Evolutionary conservation across 2,797 vertebrate species (phyloP).

Genomic region (Glossophaga mutica): DNA sequence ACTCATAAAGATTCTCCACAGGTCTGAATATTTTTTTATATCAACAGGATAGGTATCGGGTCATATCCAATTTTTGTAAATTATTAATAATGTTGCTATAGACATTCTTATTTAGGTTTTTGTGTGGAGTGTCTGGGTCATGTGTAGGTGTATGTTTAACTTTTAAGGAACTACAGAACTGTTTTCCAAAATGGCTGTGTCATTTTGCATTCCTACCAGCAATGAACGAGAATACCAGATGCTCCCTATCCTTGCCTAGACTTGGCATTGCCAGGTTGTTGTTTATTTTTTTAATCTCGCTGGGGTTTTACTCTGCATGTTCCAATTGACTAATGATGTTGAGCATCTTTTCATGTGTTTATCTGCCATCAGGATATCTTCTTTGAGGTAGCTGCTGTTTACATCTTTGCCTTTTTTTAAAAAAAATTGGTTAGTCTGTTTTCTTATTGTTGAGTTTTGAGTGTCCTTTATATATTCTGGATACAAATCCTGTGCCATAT

Average conservation of each 20-base stretch:
- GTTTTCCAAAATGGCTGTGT: neutral
- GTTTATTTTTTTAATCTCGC: neutral
- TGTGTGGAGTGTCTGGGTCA: neutral
- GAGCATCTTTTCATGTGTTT: neutral
- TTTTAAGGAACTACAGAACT: neutral
- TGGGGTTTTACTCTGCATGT: neutral
- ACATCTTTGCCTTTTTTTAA: neutral
- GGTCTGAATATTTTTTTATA: neutral
- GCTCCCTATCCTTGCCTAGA: neutral
- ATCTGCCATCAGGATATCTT: neutral
- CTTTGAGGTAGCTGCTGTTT: neutral
- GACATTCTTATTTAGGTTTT: slow-evolving; percentile 12
- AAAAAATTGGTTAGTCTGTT: neutral
- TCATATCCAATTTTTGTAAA: neutral
- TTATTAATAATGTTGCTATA: neutral
- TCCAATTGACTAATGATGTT: neutral
- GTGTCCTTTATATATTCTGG: slow-evolving; percentile 10
- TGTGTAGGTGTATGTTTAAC: neutral
- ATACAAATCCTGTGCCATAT: neutral
- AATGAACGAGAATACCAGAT: neutral
- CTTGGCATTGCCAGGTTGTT: neutral
- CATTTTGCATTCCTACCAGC: neutral
- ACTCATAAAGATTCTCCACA: neutral
- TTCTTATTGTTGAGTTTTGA: slow-evolving; percentile 30
- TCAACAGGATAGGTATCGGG: neutral